These are phyloP conservation scores for Nipponia nippon DNA, from an alignment of 2,113 vertebrate genomes.

Conservation along the genomic window DNA sequence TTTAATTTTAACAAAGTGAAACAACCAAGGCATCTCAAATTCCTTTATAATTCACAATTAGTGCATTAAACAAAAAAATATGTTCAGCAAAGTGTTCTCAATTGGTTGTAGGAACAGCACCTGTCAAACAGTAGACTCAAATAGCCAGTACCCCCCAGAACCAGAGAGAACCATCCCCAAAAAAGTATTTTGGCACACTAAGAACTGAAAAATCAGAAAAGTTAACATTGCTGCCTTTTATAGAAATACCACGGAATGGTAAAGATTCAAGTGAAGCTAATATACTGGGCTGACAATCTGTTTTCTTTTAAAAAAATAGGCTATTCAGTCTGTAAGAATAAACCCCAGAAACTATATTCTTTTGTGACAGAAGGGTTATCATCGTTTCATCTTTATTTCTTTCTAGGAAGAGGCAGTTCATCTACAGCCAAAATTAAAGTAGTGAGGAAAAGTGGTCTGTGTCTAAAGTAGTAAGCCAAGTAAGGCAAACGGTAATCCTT, in stretches of 20 bases:
- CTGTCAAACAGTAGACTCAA: background rate
- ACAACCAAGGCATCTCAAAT: background rate
- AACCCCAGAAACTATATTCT: background rate
- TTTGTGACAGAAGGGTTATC: background rate
- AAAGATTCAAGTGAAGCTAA: background rate
- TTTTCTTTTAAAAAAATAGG: background rate
- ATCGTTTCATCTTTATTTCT: background rate
- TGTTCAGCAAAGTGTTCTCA: background rate
- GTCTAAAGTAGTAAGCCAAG: background rate
- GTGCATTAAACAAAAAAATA: background rate
- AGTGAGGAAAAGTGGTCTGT: background rate
- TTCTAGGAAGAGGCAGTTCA: background rate
- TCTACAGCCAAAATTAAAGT: background rate
- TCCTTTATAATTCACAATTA: background rate
- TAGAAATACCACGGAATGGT: background rate
- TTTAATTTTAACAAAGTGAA: background rate
- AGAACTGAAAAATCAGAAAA: background rate
- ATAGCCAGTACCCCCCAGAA: background rate
- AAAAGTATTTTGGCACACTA: background rate
- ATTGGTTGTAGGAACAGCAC: background rate
- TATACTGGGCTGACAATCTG: background rate
- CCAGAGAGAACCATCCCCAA: background rate
- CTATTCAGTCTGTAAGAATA: background rate
- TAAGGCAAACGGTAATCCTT: background rate
- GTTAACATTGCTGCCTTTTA: background rate